Evolutionary conservation across 1,140 invertebrate species (phyloP).

Genomic region (Ptiloglossa arizonensis): DNA sequence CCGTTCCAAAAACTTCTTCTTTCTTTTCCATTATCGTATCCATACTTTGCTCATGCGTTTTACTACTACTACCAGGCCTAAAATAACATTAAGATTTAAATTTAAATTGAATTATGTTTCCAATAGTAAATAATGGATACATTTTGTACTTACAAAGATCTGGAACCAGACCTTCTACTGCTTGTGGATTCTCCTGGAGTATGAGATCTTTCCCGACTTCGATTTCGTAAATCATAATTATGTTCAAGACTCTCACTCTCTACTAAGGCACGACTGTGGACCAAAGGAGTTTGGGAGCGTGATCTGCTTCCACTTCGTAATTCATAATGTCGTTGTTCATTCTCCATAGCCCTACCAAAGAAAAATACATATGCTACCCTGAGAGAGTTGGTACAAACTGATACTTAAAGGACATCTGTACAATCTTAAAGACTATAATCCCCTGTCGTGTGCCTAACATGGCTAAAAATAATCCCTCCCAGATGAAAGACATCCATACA

Average conservation of each 20-base stretch:
- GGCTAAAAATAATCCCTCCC: slow-evolving; percentile 59
- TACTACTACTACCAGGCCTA: slow-evolving; percentile 63
- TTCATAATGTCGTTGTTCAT: slow-evolving; percentile 75
- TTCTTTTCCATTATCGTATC: slow-evolving; percentile 65
- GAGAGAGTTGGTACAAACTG: background rate
- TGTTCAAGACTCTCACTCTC: slow-evolving; percentile 70
- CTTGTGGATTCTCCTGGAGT: slow-evolving; percentile 75
- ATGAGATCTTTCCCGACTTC: slow-evolving; percentile 75
- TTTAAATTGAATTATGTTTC: background rate
- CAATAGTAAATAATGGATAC: too few relatives aligned
- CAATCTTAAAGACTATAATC: background rate
- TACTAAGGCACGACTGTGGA: slow-evolving; percentile 52
- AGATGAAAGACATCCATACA: slow-evolving; percentile 32
- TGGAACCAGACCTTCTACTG: slow-evolving; percentile 69
- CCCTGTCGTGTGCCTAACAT: background rate
- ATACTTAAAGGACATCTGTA: background rate
- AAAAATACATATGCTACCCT: background rate
- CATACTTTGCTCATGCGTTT: slow-evolving; percentile 68
- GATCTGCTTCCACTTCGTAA: slow-evolving; percentile 77
- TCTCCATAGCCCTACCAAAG: slow-evolving; percentile 72
- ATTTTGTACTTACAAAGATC: slow-evolving; percentile 64
- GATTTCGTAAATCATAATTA: slow-evolving; percentile 74
- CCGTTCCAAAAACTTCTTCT: slow-evolving; percentile 26
- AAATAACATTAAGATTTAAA: background rate
- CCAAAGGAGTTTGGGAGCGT: slow-evolving; percentile 76